Percentiles rank a stretch among this genome's conserved stretches.
Conservation (phyloP, 2,113 vertebrate genomes). For the Marmota monax region DNA sequence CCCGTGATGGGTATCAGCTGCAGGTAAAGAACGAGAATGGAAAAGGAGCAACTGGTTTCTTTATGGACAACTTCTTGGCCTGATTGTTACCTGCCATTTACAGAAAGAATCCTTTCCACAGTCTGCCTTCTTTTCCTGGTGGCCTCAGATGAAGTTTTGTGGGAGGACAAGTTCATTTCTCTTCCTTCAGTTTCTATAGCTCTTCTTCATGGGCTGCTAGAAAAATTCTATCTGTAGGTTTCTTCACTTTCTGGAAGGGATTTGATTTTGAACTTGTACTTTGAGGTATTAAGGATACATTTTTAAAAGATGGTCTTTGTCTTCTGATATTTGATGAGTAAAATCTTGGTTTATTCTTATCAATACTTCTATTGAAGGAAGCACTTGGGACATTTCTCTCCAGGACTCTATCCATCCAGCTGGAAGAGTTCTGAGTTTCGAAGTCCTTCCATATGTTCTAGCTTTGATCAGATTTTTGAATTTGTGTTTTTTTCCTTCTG, state of each 20-base stretch:
- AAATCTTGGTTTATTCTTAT: not conserved
- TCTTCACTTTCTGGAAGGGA: not conserved
- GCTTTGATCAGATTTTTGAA: fast-evolving
- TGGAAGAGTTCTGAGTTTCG: not conserved
- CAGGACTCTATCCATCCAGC: not conserved
- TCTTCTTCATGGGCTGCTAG: not conserved
- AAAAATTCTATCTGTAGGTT: not conserved
- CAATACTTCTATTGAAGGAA: fast-evolving
- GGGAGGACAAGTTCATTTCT: not conserved
- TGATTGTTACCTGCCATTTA: too few species aligned
- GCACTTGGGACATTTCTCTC: fast-evolving
- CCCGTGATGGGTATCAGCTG: too few species aligned
- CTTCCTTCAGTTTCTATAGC: not conserved
- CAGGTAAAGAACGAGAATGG: fast-evolving
- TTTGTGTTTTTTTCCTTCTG: not conserved
- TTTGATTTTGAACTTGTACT: not conserved
- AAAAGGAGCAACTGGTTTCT: not conserved
- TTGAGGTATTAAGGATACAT: fast-evolving
- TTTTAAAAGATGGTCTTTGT: not conserved
- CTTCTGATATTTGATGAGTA: not conserved
- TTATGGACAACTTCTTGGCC: not conserved
- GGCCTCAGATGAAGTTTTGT: too few species aligned
- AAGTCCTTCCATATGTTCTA: not conserved
- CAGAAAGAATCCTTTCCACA: fast-evolving
- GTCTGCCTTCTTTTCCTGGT: too few species aligned